Conservation (phyloP, 2,113 vertebrate genomes). For the Saguinus imperator region DNA sequence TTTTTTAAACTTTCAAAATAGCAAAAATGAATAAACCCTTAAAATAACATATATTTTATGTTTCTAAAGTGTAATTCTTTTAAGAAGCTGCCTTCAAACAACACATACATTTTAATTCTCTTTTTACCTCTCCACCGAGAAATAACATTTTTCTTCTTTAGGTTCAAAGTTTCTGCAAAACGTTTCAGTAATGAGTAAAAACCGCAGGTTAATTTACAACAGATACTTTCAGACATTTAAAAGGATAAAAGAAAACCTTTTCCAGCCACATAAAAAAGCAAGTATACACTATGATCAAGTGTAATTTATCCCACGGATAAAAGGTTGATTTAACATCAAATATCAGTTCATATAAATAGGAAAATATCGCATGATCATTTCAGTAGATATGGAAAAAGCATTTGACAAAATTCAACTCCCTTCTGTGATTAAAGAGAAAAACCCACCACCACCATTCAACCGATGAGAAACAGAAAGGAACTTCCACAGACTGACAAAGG, state of each 20-base stretch:
- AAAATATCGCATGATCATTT: rapidly evolving
- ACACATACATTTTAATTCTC: background rate
- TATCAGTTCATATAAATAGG: too few species aligned
- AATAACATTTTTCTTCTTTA: background rate
- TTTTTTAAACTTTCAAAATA: background rate
- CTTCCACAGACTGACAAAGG: background rate
- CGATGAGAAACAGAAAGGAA: background rate
- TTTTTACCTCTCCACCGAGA: background rate
- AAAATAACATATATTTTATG: background rate
- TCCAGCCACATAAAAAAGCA: background rate
- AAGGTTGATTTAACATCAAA: background rate
- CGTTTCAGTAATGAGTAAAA: background rate
- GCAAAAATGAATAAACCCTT: background rate
- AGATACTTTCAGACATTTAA: background rate
- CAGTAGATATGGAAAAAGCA: background rate
- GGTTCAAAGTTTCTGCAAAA: background rate
- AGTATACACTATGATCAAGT: background rate
- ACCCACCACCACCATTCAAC: background rate
- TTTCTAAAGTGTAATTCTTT: background rate
- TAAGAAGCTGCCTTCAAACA: background rate
- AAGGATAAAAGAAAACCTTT: background rate
- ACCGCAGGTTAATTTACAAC: background rate
- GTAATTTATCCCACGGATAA: background rate
- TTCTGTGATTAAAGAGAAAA: background rate
- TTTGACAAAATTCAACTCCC: background rate